Base-by-base conservation (phyloP, 2,888 invertebrate genomes). In the Drosophila tripunctata region DNA sequence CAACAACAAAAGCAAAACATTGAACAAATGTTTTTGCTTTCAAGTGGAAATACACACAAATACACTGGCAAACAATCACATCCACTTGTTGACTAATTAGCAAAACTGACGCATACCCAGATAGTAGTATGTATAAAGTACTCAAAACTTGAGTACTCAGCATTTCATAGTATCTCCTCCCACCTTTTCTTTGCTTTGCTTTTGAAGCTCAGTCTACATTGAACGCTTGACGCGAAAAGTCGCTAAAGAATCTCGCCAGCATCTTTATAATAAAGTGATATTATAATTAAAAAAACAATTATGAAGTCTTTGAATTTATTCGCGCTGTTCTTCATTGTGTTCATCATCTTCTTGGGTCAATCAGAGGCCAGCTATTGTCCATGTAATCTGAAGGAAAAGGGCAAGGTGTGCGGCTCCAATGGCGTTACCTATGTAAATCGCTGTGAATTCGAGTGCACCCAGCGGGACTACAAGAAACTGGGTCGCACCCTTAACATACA, bases 391-490 rank as follows among this genome's bases (percentile, higher is more conserved):
- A 94, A 94, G 47, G 74, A 81, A n/a, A 96, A 96, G 90, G 96
- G 95, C 90, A 96, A 96, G 19, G 96, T 99, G 67, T 99, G 98
- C 92, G 98, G 97, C 45, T 95, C 96, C 90, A 96, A 98, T 91
- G 96, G 97, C 52, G 93, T 97, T 74, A 96, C 97, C 30, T 99
- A 97, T 92, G 98, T 96, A 91, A 98, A 97, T 74, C 97, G 98
- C 4, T 99, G 98, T 91, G 97, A 96, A 92, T 98, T 98, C 54
- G 98, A 98, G 67, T 99, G 98, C 91, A 95, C 95, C 40, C 90
- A 90, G 52, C 76, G 88, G 35, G 89, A 90, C 2, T 88, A 89
- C 58, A 85, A 74, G 33, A 82, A 68, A 54, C 63, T 90, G 31
- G 81, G 84, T 12, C 89, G 90, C 2, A 71, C 27, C 2, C 67